Percentiles rank a stretch among this genome's conserved stretches.
These are phyloP conservation scores for Masticophis lateralis DNA, from an alignment of 2,797 vertebrate genomes.

Conservation along the genomic window DNA sequence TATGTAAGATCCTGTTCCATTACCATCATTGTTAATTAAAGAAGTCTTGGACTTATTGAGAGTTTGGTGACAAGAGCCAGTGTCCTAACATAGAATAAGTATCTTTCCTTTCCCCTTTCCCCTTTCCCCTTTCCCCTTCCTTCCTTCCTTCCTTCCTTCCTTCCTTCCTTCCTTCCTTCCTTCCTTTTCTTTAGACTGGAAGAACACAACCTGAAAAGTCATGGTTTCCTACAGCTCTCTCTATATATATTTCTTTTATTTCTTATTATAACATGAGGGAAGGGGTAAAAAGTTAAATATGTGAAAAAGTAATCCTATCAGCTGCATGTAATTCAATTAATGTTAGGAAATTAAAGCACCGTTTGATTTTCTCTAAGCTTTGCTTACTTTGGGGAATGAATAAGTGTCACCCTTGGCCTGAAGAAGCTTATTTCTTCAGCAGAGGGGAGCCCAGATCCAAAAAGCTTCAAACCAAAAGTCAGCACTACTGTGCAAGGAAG, in stretches of 20 bases:
- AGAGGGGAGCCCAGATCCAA: neutral
- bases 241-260: neutral
- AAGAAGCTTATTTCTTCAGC: neutral
- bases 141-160: neutral
- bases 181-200: neutral
- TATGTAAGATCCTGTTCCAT: neutral
- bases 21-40: neutral
- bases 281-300: neutral
- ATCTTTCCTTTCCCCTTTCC: too few relatives aligned
- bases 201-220: neutral
- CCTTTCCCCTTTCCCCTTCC: too few relatives aligned
- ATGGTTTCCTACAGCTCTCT: neutral
- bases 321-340: neutral
- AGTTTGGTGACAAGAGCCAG: neutral
- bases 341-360: neutral
- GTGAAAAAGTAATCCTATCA: neutral
- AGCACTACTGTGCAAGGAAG: neutral
- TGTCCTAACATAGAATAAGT: neutral
- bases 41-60: neutral
- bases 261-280: neutral
- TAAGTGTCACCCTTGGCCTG: neutral
- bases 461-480: neutral
- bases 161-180: too few relatives aligned
- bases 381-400: neutral
- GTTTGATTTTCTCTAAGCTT: neutral